Base-by-base conservation (phyloP, 1,140 invertebrate species). In the Magallana ariakensis region DNA sequence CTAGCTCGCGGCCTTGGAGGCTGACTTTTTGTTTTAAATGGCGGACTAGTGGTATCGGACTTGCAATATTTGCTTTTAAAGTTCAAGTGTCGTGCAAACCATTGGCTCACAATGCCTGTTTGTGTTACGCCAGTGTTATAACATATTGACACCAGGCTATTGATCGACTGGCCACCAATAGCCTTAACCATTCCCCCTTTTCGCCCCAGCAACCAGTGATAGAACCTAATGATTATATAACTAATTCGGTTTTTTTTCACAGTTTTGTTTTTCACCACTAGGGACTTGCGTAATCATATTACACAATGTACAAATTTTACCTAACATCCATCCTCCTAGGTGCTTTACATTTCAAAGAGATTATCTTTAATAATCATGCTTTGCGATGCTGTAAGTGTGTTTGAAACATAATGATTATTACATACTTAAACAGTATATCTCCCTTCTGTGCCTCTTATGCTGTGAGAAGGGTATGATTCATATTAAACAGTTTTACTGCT, bases 31-130 rank as follows among this genome's bases (percentile, higher is more conserved):
- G 22, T 75, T 75, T 75, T 13, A 33, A 62, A 75, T 75, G 66
- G 22, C 66, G 66, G 66, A 70, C 22, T 70, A 13, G 22, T 70
- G 19, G 9, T 75, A 75, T 75, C 33, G 80, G 54, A 82, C 80
- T n/a, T 54, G 6, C 19, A 15, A 26, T 82, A 82, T 82, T 82
- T 82, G 53, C 80, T 82, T 82, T 82, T 16, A 55, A 56, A 56
- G 80, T 82, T 82, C 80, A 82, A 54, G 80, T 82, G 80, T 22
- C 80, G 80, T 82, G 54, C 80, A 82, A 82, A 13, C n/a, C 54
- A 82, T 54, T 54, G 54, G 15, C 16, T 54, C n/a, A 82, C 80
- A 82, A 82, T 82, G 54, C 33, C 6, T 82, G 54, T 82, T 54
- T 54, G 54, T 56, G 33, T 82, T 82, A 82, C 54, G 80, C 46